Evolutionary conservation across 2,797 vertebrate species (phyloP).

Genomic region (Pipistrellus pygmaeus): DNA sequence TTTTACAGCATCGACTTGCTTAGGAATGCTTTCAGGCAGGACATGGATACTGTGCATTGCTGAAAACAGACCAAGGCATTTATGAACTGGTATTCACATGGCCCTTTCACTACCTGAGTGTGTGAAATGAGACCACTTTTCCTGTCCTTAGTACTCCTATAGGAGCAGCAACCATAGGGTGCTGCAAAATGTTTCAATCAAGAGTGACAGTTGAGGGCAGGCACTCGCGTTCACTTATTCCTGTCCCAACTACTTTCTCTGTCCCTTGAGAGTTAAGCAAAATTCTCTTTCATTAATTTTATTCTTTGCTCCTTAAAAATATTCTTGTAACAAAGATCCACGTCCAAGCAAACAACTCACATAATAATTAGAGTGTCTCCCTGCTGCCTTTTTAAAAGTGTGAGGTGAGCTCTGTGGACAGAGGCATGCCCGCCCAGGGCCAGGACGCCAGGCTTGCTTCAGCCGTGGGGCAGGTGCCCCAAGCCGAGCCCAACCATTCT

Average conservation of each 20-base stretch:
- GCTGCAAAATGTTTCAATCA: conserved; percentile 63
- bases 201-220: conserved; percentile 37
- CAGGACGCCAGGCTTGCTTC: neutral
- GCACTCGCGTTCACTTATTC: neutral
- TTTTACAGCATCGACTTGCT: conserved; percentile 83
- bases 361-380: neutral
- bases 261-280: conserved; percentile 40
- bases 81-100: conserved; percentile 73
- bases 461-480: neutral
- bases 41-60: conserved; percentile 76
- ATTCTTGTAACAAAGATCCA: conserved; percentile 38
- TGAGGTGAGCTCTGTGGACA: neutral
- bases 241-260: conserved; percentile 34
- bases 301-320: conserved; percentile 58
- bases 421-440: neutral
- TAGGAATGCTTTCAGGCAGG: conserved; percentile 87
- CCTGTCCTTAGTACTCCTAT: conserved; percentile 67
- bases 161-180: conserved; percentile 45
- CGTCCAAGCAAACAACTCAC: neutral
- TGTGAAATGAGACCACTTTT: conserved; percentile 75
- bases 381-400: neutral
- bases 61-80: conserved; percentile 78
- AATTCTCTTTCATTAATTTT: conserved; percentile 54
- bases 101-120: conserved; percentile 69
- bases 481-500: neutral